A percentile compares a stretch with the other conserved stretches of the same genome.
Evolutionary conservation across 2,888 invertebrate species (phyloP).

Genomic region (Spatulosminthurus flaviceps): DNA sequence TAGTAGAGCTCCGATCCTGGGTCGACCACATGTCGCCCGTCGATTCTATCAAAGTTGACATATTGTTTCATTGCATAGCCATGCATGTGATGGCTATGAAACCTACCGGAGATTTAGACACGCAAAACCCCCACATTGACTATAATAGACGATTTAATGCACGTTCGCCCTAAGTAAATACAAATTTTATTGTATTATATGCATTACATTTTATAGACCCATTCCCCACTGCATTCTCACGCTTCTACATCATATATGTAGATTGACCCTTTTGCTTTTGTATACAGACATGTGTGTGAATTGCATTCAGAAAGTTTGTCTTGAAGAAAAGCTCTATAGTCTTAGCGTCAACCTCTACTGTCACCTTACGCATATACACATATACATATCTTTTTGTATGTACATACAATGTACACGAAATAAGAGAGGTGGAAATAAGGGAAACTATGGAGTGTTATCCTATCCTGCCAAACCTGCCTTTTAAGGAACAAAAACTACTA

Average conservation of each 20-base stretch:
- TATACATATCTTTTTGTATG: not conserved
- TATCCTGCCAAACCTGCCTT: no score
- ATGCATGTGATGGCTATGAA: not conserved
- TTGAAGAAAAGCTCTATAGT: no score
- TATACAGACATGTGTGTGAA: no score
- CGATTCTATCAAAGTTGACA: conserved; percentile 48
- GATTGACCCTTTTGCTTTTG: no score
- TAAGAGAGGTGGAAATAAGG: no score
- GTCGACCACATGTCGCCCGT: conserved; percentile 43
- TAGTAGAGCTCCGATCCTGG: not conserved
- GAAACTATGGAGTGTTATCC: no score
- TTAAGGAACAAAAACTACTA: no score
- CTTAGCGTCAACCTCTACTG: not conserved
- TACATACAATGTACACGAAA: not conserved
- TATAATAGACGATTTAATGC: not conserved
- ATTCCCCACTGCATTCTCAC: no score
- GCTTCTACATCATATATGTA: no score
- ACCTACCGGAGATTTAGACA: not conserved
- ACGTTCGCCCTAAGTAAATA: conserved; percentile 9
- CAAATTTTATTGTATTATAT: conserved; percentile 9
- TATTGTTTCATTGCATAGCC: conserved; percentile 34
- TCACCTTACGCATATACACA: no score
- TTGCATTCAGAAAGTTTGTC: no score
- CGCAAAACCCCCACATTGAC: not conserved
- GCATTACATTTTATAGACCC: not conserved